Percentiles rank a stretch among this genome's conserved stretches.
Evolutionary conservation across 2,888 invertebrate species (phyloP).

Genomic region (Caenorhabditis zanzibari): DNA sequence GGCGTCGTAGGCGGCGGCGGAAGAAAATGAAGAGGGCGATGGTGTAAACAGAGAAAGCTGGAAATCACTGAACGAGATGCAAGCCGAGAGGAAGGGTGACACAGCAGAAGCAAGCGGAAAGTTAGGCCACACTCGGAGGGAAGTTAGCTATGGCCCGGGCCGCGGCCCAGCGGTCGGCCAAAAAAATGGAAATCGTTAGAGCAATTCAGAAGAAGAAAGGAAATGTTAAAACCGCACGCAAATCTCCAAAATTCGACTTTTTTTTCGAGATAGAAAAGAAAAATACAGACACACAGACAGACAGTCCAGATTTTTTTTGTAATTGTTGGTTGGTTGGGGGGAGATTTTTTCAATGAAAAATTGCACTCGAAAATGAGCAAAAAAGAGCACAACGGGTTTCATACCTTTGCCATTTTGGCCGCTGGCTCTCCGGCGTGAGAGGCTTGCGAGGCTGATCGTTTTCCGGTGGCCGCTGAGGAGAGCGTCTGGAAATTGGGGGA

Average conservation of each 20-base stretch:
- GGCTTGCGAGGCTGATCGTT: conserved; percentile 28
- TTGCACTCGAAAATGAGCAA: conserved; percentile 16
- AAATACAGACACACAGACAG: conserved; percentile 31
- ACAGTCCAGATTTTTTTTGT: conserved; percentile 33
- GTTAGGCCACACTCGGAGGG: background rate
- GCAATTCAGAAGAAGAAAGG: too few relatives aligned
- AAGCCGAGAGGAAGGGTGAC: background rate
- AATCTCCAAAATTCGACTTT: too few relatives aligned
- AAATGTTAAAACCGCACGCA: too few relatives aligned
- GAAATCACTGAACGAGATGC: background rate
- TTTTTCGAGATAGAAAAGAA: too few relatives aligned
- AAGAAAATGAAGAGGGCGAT: background rate
- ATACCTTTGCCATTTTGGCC: conserved; percentile 52
- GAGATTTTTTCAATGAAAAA: too few relatives aligned
- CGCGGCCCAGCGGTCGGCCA: too few relatives aligned
- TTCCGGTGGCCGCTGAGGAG: conserved; percentile 39
- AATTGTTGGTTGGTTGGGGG: background rate
- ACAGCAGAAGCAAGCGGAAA: background rate
- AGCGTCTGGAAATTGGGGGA: conserved; percentile 33
- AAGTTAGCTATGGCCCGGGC: too few relatives aligned
- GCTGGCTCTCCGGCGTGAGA: conserved; percentile 42
- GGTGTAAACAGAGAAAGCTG: conserved; percentile 12
- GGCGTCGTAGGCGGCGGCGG: background rate
- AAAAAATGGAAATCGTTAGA: too few relatives aligned
- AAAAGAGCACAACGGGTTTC: background rate